phyloP scores from a whole-genome alignment of 2,797 vertebrate species.

The Sitta carolinensis region DNA sequence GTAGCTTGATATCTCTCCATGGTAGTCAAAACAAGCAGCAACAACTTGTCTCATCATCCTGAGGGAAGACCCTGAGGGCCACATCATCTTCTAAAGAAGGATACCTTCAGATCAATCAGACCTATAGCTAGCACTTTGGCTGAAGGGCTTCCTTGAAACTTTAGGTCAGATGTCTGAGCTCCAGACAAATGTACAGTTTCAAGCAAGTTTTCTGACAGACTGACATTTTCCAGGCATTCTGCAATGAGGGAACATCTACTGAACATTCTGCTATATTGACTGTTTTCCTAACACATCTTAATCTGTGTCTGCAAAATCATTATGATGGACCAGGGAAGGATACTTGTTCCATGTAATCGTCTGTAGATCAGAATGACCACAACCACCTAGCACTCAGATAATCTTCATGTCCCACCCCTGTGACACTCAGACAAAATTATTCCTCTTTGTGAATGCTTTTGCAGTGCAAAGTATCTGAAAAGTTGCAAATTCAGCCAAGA shows the following conservation, averaged over 20 bases:
- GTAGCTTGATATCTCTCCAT: neutral
- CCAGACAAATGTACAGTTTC: neutral
- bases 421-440: neutral
- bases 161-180: neutral
- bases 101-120: neutral
- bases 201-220: neutral
- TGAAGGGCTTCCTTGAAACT: neutral
- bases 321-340: neutral
- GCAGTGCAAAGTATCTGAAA: neutral
- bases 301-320: neutral
- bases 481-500: neutral
- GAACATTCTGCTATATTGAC: neutral
- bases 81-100: neutral
- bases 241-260: neutral
- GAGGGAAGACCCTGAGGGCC: neutral
- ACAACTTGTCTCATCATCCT: neutral
- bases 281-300: neutral
- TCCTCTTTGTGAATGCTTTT: neutral
- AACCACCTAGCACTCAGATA: neutral
- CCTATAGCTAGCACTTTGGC: neutral
- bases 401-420: neutral
- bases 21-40: neutral
- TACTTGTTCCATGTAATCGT: neutral
- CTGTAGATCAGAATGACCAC: neutral
- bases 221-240: neutral